These are phyloP conservation scores for Drosophila incognita DNA, from an alignment of 2,888 invertebrate genomes.

Conservation along the genomic window DNA sequence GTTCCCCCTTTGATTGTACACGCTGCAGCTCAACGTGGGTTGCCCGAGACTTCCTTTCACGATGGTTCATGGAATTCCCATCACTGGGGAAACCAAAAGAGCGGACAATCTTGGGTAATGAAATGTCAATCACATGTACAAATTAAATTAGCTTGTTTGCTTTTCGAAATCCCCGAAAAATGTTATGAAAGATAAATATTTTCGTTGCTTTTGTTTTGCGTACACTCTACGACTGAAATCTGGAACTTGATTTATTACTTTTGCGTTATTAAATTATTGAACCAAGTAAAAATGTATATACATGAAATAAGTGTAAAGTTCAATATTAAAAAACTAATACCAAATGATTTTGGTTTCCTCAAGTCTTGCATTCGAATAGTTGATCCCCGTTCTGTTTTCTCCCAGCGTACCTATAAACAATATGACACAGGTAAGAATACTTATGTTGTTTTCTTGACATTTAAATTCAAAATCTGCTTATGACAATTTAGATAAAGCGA, in stretches of 20 bases:
- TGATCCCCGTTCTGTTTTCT: not conserved
- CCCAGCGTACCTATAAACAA: not conserved
- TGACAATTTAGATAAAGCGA: not conserved
- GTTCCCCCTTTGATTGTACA: constrained; percentile 34
- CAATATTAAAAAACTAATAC: not conserved
- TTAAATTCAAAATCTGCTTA: not conserved
- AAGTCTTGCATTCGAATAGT: not conserved
- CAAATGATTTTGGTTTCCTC: not conserved
- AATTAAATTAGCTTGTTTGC: constrained; percentile 21
- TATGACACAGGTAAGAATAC: too few species aligned
- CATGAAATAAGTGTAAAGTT: not conserved
- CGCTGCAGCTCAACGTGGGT: not conserved
- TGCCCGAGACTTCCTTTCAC: constrained; percentile 15
- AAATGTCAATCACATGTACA: constrained; percentile 9
- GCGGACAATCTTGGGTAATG: constrained; percentile 1
- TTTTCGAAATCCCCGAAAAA: constrained; percentile 44
- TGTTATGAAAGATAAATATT: constrained; percentile 3
- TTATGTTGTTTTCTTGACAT: not conserved
- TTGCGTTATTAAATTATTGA: not conserved
- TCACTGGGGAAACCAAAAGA: constrained; percentile 16
- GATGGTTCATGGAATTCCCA: constrained; percentile 26
- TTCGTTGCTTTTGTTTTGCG: not conserved
- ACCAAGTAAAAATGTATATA: not conserved
- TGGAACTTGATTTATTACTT: not conserved
- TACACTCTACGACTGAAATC: not conserved